Conservation (phyloP, 2,888 invertebrate genomes). For the Pollenia labialis region DNA sequence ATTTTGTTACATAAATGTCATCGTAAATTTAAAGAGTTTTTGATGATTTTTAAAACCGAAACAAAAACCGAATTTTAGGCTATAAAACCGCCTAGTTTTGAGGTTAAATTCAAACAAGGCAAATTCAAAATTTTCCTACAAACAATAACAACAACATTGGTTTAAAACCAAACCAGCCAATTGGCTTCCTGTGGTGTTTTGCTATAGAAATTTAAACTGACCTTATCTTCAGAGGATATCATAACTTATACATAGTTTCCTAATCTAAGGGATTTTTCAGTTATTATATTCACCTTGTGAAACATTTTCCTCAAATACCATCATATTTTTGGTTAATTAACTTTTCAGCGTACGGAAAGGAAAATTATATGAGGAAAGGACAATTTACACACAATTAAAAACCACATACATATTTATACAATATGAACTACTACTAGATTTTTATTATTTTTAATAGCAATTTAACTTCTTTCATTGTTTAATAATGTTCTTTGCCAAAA, state of each 20-base stretch:
- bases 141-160: constrained; percentile 4
- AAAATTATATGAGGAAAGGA: constrained; percentile 52
- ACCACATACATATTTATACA: constrained; percentile 77
- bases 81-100: constrained; percentile 68
- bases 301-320: constrained; percentile 75
- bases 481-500: constrained; percentile 42
- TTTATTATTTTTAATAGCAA: constrained; percentile 29
- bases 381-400: constrained; percentile 79
- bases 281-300: constrained; percentile 26
- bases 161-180: constrained; percentile 28
- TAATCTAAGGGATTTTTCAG: constrained; percentile 46
- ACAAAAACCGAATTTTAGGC: constrained; percentile 39
- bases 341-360: constrained; percentile 62
- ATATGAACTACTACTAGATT: constrained; percentile 70
- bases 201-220: constrained; percentile 57
- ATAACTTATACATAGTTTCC: constrained; percentile 13
- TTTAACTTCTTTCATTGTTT: constrained; percentile 38
- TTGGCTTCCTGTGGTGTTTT: constrained; percentile 63
- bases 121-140: constrained; percentile 31
- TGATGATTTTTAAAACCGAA: constrained; percentile 63
- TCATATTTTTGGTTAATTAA: constrained; percentile 77
- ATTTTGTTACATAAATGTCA: constrained; percentile 79
- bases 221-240: constrained; percentile 67
- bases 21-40: constrained; percentile 78
- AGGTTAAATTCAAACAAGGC: constrained; percentile 43